Conservation (phyloP, 2,888 invertebrate genomes). For the Drosophila anomalata region DNA sequence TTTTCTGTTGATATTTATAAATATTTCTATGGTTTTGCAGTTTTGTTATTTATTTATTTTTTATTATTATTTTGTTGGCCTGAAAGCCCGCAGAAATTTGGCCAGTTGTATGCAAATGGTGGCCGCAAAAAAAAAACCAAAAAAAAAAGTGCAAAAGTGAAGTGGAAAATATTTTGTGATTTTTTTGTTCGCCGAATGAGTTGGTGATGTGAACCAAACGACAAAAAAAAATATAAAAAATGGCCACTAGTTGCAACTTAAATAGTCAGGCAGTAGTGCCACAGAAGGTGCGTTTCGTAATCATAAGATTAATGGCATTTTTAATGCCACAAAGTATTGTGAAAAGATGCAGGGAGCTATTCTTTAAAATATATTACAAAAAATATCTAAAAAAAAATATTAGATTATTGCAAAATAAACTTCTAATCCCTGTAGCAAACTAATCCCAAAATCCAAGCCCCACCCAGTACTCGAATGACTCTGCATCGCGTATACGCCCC, state of each 20-base stretch:
- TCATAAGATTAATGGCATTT: neutral
- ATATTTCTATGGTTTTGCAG: slow-evolving; percentile 52
- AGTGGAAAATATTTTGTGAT: slow-evolving; percentile 53
- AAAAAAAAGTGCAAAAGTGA: slow-evolving; percentile 52
- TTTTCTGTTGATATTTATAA: slow-evolving; percentile 62
- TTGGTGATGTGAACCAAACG: slow-evolving; percentile 29
- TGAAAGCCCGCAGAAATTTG: slow-evolving; percentile 44
- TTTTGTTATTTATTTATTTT: slow-evolving; percentile 16
- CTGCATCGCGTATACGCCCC: slow-evolving; percentile 65
- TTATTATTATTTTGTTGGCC: slow-evolving; percentile 27
- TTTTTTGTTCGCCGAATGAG: slow-evolving; percentile 13
- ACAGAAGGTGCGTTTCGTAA: slow-evolving; percentile 10
- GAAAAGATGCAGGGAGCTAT: neutral
- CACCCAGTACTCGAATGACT: slow-evolving; percentile 27
- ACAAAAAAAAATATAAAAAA: neutral
- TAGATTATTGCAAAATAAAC: neutral
- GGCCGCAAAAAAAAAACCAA: slow-evolving; percentile 13
- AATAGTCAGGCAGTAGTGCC: neutral
- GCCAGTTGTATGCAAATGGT: slow-evolving; percentile 68
- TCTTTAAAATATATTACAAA: neutral
- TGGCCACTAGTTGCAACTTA: neutral
- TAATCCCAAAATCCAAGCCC: neutral
- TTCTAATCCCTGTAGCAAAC: neutral
- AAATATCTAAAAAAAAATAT: neutral
- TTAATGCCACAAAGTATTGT: neutral